Base-by-base conservation (phyloP, 2,797 vertebrate species). In the Clarias pachynema region DNA sequence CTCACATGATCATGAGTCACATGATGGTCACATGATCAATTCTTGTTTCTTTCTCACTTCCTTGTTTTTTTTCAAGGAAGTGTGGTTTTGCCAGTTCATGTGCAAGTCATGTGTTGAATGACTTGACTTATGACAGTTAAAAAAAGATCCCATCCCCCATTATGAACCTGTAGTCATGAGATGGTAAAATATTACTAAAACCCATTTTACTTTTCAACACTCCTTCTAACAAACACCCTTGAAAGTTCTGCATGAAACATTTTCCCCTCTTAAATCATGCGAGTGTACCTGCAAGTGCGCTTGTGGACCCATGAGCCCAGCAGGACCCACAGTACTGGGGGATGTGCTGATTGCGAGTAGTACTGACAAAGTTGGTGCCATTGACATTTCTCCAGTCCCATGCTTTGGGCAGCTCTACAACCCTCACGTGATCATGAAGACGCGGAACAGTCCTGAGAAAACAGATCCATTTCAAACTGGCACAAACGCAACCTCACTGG, bases 241-340 rank as follows among this genome's bases (percentile, higher is more conserved):
- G 49, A 62, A 24, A 37, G 14, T 20, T 70, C 49, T 29, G 49
- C 53, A 44, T 24, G 37, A 16, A n/a, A 14, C 0, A 72, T 8
- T 9, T n/a, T n/a, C 8, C 14, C 2, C 4, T 49, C 8, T 44
- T 44, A 44, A 44, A 69, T 68, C 29, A 68, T 29, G 14, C 0
- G 22, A 16, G 5, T 20, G 31, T 93, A 99, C 98, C 98, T 92
- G 98, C 98, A 89, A 99, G 87, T 1, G 98, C 97, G 0, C 97
- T 99, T 89, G 98, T 99, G 94, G 96, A 98, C 84, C 97, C 97
- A 0, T 98, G 97, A 0, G 98, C 98, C 98, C 98, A 99, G 92
- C 98, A 99, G 77, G 97, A 99, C 4, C 98, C 98, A 10, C 98
- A 99, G 94, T 99, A 99, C 93, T 97, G 98, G 0, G 98, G 98